These are phyloP conservation scores for Copidosoma aretas DNA, from an alignment of 2,888 invertebrate genomes.

Conservation along the genomic window DNA sequence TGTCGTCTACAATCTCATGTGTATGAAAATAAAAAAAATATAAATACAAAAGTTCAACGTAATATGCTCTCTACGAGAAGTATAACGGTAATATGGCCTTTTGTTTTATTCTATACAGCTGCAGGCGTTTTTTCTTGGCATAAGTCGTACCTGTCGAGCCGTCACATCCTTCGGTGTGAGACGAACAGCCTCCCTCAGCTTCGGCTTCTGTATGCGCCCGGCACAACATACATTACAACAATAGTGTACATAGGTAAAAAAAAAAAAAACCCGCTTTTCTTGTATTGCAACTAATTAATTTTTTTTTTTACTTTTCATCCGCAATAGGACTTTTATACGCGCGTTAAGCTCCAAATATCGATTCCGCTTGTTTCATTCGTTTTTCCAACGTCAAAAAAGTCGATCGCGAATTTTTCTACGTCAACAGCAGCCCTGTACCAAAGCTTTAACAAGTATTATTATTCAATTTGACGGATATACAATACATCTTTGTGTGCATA, in stretches of 20 bases:
- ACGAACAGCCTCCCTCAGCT: slow-evolving; percentile 82
- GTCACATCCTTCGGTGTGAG: slow-evolving; percentile 92
- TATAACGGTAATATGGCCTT: too few species aligned
- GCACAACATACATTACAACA: slow-evolving; percentile 57
- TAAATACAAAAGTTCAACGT: too few species aligned
- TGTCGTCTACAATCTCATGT: too few species aligned
- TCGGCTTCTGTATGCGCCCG: slow-evolving; percentile 76
- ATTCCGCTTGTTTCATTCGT: neutral
- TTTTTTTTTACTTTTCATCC: too few species aligned
- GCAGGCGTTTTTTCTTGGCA: slow-evolving; percentile 53
- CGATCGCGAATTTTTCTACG: neutral
- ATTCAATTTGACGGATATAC: too few species aligned
- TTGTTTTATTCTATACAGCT: slow-evolving; percentile 53
- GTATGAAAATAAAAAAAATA: too few species aligned
- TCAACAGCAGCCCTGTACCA: neutral
- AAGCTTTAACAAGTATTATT: neutral
- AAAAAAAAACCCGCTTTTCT: too few species aligned
- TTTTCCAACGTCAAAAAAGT: neutral
- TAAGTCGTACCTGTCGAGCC: slow-evolving; percentile 81
- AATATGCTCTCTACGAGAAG: too few species aligned
- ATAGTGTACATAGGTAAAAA: too few species aligned
- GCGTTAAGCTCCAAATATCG: neutral
- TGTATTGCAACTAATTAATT: too few species aligned
- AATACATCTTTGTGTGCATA: too few species aligned
- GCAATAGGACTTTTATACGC: too few species aligned